Base-by-base conservation (phyloP, 2,888 invertebrate species). In the Nomada flava region DNA sequence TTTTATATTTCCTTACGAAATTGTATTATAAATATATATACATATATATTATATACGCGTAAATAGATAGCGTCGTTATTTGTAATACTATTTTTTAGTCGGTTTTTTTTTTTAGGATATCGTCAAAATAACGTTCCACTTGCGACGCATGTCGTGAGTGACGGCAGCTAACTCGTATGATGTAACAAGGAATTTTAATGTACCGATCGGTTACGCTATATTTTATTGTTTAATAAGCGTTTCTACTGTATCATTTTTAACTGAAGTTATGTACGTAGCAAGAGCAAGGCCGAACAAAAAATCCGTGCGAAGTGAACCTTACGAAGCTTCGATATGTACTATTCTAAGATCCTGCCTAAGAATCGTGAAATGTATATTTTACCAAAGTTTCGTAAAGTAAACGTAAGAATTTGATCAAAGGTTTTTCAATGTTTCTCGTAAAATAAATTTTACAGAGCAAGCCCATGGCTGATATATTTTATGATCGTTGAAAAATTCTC, bases 321-420 rank as follows among this genome's bases (percentile, higher is more conserved):
- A 78, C 79, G 77, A 87, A 78, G 78, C 82, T 83, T 85, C 78
- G 75, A 82, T 75, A 68, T 68, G 60, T 82, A 82, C 69, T 55
- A 60, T 76, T 75, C 47, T 79, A 86, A 81, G 82, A 86, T 83
- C 78, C 79, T 79, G 70, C 70, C 81, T 64, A 74, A 81, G 79
- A 82, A 83, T 80, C 72, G 44, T 64, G 82, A 85, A 87, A 83
- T 86, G 82, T 89, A 90, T 90, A 90, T 90, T 90, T 91, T 91
- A 91, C 91, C 91, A 91, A 91, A 91, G 91, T 90, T 91, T 90
- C 88, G 81, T 87, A 86, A 86, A 89, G 85, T 87, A 82, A 89
- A 64, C 81, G 69, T 88, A 89, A 83, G 82, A 86, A 87, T 88
- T 88, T 88, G 86, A 89, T 83, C 74, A 75, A 75, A 72, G 86